Evolutionary conservation across 2,113 vertebrate species (phyloP).

Genomic region (Campylorhamphus procurvoides): DNA sequence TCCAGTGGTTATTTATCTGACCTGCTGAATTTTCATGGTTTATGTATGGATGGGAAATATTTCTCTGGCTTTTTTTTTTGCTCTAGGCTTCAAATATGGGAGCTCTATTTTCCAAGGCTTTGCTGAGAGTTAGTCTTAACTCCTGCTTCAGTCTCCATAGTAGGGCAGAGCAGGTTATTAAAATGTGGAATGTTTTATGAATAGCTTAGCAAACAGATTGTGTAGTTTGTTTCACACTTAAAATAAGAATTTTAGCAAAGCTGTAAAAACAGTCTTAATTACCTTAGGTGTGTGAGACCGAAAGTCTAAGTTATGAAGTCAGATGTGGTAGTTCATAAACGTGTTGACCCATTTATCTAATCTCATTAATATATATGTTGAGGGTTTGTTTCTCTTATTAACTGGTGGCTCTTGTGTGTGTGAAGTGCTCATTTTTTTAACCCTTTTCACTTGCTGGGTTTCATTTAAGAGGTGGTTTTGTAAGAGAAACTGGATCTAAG

Average conservation of each 20-base stretch:
- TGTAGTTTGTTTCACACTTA: background rate
- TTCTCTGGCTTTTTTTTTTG: background rate
- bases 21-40: background rate
- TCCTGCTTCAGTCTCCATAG: background rate
- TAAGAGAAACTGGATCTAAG: background rate
- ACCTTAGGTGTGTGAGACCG: background rate
- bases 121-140: background rate
- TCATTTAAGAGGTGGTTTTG: background rate
- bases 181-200: background rate
- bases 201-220: background rate
- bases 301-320: background rate
- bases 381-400: fast-evolving
- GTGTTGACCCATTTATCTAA: background rate
- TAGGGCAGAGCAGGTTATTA: background rate
- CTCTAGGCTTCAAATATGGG: background rate
- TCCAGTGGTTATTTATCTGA: background rate
- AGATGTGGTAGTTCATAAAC: background rate
- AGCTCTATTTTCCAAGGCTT: background rate
- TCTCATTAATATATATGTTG: background rate
- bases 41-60: background rate
- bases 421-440: background rate
- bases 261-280: background rate
- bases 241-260: background rate
- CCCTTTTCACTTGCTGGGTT: background rate
- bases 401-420: background rate